phyloP scores from a whole-genome alignment of 2,113 vertebrate genomes.

The Pangasianodon hypophthalmus region DNA sequence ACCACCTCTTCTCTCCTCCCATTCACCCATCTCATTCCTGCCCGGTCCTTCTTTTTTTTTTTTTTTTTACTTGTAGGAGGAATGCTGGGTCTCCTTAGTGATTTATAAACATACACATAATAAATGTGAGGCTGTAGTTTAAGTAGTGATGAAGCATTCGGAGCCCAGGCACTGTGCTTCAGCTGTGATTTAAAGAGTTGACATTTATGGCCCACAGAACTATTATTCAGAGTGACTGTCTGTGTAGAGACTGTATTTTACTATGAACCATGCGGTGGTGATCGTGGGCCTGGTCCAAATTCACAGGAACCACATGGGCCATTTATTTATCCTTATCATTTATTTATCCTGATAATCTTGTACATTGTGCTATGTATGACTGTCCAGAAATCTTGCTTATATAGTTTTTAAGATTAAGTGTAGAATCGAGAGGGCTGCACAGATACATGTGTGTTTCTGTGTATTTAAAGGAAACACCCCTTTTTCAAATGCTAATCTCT shows the following conservation, averaged over 20 bases:
- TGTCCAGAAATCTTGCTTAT: not conserved
- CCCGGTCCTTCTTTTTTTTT: slow-evolving; percentile 33
- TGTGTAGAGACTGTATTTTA: slow-evolving; percentile 96
- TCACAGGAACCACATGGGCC: slow-evolving; percentile 35
- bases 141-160: slow-evolving; percentile 90
- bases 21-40: slow-evolving; percentile 36
- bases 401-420: not conserved
- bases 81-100: slow-evolving; percentile 84
- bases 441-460: not conserved
- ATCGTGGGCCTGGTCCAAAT: slow-evolving; percentile 59
- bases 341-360: slow-evolving; percentile 32
- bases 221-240: slow-evolving; percentile 99
- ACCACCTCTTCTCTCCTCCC: slow-evolving; percentile 30
- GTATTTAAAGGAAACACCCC: not conserved
- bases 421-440: not conserved
- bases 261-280: slow-evolving; percentile 84
- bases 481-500: slow-evolving; percentile 25
- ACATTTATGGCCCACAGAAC: slow-evolving; percentile 93
- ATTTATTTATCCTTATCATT: slow-evolving; percentile 20
- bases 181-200: slow-evolving; percentile 95
- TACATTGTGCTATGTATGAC: slow-evolving; percentile 2
- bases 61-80: slow-evolving; percentile 69
- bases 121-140: slow-evolving; percentile 91
- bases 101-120: slow-evolving; percentile 98
- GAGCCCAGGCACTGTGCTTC: slow-evolving; percentile 79